phyloP scores from a whole-genome alignment of 1,140 invertebrate genomes.

The Anastatus disparis region DNA sequence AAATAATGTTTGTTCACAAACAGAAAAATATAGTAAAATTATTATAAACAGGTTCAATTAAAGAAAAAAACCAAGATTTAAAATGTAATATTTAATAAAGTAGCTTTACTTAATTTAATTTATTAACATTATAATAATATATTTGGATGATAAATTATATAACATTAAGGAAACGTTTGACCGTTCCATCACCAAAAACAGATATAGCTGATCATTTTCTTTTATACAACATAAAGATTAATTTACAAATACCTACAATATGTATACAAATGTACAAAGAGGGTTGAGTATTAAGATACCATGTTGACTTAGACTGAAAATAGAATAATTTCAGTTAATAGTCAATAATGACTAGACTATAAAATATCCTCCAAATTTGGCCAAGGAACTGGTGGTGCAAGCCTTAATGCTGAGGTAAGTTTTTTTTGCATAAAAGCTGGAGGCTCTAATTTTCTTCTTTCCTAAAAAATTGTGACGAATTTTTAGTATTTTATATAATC shows the following conservation, averaged over 20 bases:
- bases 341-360: conserved; percentile 58
- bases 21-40: conserved; percentile 6
- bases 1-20: too few species aligned
- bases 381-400: conserved; percentile 59
- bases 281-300: conserved; percentile 18
- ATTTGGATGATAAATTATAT: conserved; percentile 36
- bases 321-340: conserved; percentile 4
- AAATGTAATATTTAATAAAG: conserved; percentile 12
- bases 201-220: conserved; percentile 11
- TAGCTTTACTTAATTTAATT: conserved; percentile 20
- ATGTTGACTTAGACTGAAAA: conserved; percentile 23
- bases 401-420: conserved; percentile 55
- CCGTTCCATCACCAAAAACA: not conserved
- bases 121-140: conserved; percentile 33
- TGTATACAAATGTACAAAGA: conserved; percentile 41
- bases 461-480: conserved; percentile 43
- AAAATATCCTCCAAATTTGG: conserved; percentile 64
- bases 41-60: not conserved
- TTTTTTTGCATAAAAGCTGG: conserved; percentile 59
- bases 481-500: not conserved
- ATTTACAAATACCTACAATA: conserved; percentile 34
- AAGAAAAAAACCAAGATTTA: not conserved
- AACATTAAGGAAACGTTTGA: conserved; percentile 16
- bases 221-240: not conserved
- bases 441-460: conserved; percentile 56